Evolutionary conservation across 2,888 invertebrate species (phyloP).

Genomic region (Morpho deidamia): DNA sequence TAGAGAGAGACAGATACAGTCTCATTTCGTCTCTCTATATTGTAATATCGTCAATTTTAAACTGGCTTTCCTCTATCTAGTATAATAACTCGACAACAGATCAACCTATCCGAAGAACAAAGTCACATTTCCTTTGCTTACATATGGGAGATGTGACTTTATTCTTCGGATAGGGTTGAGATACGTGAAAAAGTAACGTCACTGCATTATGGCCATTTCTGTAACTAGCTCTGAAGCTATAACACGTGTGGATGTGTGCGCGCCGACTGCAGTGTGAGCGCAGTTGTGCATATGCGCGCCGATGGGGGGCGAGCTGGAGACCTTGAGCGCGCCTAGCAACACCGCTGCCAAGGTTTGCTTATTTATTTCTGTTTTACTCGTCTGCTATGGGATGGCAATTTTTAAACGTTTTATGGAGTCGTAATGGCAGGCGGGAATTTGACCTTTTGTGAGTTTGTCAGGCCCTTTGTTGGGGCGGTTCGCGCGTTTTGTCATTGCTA

Average conservation of each 20-base stretch:
- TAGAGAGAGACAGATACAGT: too few relatives aligned
- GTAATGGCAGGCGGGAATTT: constrained; percentile 35
- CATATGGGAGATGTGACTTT: too few relatives aligned
- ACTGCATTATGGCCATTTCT: background rate
- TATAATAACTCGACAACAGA: too few relatives aligned
- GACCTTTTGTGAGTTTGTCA: constrained; percentile 14
- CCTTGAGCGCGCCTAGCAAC: constrained; percentile 75
- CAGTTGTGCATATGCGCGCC: constrained; percentile 26
- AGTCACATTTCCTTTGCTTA: too few relatives aligned
- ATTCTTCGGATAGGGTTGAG: too few relatives aligned
- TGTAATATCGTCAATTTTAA: too few relatives aligned
- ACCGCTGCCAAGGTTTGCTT: constrained; percentile 48
- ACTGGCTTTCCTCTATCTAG: too few relatives aligned
- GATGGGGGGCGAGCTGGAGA: constrained; percentile 39
- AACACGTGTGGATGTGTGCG: constrained; percentile 7
- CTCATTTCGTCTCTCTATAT: too few relatives aligned
- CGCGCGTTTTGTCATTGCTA: constrained; percentile 2
- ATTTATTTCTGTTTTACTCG: constrained; percentile 69
- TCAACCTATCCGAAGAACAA: too few relatives aligned
- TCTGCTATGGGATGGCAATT: constrained; percentile 61
- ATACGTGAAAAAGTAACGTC: constrained; percentile 45
- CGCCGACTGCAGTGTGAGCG: constrained; percentile 19
- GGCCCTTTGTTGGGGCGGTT: constrained; percentile 16
- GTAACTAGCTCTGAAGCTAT: background rate
- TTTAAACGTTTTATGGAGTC: constrained; percentile 60